These are phyloP conservation scores for Pseudorasbora parva DNA, from an alignment of 2,113 vertebrate genomes.

Conservation along the genomic window DNA sequence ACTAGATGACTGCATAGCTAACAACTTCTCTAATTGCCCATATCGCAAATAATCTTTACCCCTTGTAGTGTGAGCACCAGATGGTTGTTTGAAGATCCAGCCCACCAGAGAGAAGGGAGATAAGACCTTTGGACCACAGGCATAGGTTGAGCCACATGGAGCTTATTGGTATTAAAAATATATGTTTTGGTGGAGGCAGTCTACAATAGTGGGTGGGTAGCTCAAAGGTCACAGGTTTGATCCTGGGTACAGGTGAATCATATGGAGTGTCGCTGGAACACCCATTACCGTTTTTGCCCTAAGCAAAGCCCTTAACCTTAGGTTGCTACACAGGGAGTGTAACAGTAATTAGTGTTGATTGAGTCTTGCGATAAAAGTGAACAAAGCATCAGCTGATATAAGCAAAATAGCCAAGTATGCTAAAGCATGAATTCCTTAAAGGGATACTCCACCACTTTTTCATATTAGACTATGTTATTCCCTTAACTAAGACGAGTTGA, in stretches of 20 bases:
- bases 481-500: too few species aligned
- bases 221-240: conserved; percentile 9
- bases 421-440: neutral
- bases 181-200: neutral
- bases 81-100: conserved; percentile 60
- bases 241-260: conserved; percentile 15
- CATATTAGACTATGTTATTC: too few species aligned
- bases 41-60: conserved; percentile 57
- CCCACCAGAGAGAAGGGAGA: conserved; percentile 42
- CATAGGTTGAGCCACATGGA: neutral
- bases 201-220: neutral
- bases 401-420: neutral
- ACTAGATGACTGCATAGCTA: conserved; percentile 54
- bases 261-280: neutral
- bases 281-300: neutral
- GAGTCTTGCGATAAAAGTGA: neutral
- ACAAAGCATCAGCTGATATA: neutral
- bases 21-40: conserved; percentile 61
- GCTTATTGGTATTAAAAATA: conserved; percentile 4
- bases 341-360: conserved; percentile 3
- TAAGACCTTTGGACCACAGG: conserved; percentile 52
- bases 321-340: neutral
- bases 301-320: neutral
- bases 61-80: conserved; percentile 56
- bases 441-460: too few species aligned